Evolutionary conservation across 1,140 invertebrate genomes (phyloP).

Genomic region (Danaus plexippus): DNA sequence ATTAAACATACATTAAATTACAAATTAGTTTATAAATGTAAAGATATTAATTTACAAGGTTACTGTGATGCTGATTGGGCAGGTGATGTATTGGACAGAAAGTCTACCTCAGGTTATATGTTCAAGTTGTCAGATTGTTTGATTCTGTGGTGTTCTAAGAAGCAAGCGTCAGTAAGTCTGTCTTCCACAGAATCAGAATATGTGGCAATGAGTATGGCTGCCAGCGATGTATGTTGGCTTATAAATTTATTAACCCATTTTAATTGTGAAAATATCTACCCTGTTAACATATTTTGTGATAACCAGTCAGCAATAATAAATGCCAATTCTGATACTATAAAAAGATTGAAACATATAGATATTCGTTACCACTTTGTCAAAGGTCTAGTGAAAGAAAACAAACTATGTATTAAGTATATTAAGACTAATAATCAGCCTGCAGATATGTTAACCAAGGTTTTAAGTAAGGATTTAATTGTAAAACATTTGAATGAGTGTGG

Average conservation of each 20-base stretch:
- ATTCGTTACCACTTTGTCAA: too few species aligned
- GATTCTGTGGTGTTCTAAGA: constrained; percentile 48
- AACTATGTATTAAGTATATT: too few species aligned
- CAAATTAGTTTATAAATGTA: too few species aligned
- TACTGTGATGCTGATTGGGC: constrained; percentile 44
- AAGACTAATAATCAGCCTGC: too few species aligned
- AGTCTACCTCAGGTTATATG: constrained; percentile 33
- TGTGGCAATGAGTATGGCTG: constrained; percentile 65
- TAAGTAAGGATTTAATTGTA: too few species aligned
- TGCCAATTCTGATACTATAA: too few species aligned
- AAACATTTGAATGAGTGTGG: too few species aligned
- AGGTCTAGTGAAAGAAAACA: too few species aligned
- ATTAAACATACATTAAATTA: too few species aligned
- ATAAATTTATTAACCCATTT: constrained; percentile 35
- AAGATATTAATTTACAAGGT: too few species aligned
- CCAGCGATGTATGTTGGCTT: constrained; percentile 50
- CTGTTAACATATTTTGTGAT: constrained; percentile 25
- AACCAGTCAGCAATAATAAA: constrained; percentile 17
- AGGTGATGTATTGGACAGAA: constrained; percentile 29
- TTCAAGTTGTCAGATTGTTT: constrained; percentile 38
- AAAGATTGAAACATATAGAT: too few species aligned
- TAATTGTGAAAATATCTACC: constrained; percentile 17
- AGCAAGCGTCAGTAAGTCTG: constrained; percentile 44
- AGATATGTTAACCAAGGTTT: too few species aligned
- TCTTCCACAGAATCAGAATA: constrained; percentile 63